Evolutionary conservation across 2,113 vertebrate species (phyloP).

Genomic region (Catharus bicknelli): DNA sequence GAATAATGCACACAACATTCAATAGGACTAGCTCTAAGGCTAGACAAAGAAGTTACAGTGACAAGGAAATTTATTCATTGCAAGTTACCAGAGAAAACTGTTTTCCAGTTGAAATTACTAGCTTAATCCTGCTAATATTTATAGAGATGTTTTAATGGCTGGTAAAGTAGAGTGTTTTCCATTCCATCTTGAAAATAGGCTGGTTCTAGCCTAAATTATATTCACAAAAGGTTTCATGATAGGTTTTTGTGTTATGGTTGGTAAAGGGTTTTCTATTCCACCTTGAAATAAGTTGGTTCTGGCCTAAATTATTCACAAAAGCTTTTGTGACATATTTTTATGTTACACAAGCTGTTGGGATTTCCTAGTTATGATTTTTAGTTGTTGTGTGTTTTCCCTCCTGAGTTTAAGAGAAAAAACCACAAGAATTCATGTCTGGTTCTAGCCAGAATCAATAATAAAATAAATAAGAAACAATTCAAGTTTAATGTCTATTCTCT

Average conservation of each 20-base stretch:
- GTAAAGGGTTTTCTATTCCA: not conserved
- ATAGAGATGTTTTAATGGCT: not conserved
- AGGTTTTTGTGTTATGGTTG: rapidly evolving
- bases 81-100: not conserved
- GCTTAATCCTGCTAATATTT: not conserved
- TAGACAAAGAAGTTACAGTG: not conserved
- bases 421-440: not conserved
- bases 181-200: not conserved
- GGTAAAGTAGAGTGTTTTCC: not conserved
- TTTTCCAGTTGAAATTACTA: not conserved
- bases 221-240: rapidly evolving
- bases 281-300: not conserved
- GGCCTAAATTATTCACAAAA: not conserved
- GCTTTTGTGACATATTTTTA: rapidly evolving
- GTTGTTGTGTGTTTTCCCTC: rapidly evolving
- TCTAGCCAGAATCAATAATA: not conserved
- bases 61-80: not conserved
- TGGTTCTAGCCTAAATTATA: not conserved
- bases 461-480: not conserved
- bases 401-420: not conserved
- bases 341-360: not conserved
- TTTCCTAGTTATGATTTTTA: not conserved
- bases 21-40: not conserved
- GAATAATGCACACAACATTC: not conserved
- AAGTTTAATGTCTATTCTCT: not conserved